Evolutionary conservation across 92 coral and sea anemone genomes (phyloP).

Genomic region (Scolanthus callimorphus): DNA sequence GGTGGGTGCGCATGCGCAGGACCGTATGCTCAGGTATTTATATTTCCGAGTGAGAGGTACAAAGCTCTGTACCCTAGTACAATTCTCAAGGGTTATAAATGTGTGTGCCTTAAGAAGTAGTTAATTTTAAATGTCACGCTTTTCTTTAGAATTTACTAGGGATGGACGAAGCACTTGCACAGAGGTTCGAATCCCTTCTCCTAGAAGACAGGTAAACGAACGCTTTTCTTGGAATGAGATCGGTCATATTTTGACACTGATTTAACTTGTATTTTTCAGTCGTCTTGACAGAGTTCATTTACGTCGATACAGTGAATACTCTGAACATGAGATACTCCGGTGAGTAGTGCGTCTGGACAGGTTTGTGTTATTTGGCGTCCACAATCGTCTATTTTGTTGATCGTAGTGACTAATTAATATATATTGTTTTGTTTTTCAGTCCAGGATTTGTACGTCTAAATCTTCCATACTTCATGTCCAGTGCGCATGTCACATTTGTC

Average conservation of each 20-base stretch:
- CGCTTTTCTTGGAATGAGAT: no score
- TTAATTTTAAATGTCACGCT: no score
- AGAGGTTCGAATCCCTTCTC: constrained; percentile 73
- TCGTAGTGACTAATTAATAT: not conserved
- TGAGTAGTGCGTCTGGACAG: no score
- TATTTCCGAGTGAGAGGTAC: no score
- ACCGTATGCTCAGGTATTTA: constrained; percentile 93
- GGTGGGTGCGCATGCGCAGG: constrained; percentile 99
- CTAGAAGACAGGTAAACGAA: constrained; percentile 94
- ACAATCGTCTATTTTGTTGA: no score
- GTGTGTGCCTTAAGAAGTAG: no score
- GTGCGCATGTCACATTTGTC: constrained; percentile 69
- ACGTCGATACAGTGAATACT: constrained; percentile 87
- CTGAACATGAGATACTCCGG: constrained; percentile 90
- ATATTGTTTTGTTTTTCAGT: constrained; percentile 46
- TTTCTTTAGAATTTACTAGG: constrained; percentile 82
- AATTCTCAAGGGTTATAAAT: no score
- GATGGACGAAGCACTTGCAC: constrained; percentile 75
- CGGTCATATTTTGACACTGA: not conserved
- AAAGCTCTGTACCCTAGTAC: no score
- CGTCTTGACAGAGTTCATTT: constrained; percentile 92
- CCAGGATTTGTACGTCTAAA: constrained; percentile 96
- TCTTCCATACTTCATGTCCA: constrained; percentile 89
- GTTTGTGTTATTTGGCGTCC: not conserved
- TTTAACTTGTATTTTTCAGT: constrained; percentile 21